Conservation (phyloP, 2,888 invertebrate species). For the Tridacna gigas region DNA sequence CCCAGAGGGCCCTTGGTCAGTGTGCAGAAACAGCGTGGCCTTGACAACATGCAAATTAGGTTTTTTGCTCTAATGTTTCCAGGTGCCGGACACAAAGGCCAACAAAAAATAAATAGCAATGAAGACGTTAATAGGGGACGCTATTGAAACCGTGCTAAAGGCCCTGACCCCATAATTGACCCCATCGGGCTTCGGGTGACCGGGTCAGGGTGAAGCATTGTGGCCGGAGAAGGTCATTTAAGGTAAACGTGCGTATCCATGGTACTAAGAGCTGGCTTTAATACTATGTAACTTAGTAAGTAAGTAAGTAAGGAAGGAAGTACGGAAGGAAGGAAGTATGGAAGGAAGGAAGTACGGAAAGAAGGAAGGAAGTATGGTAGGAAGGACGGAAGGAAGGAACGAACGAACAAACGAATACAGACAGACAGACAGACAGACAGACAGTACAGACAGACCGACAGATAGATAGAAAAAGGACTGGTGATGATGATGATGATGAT, state of each 20-base stretch:
- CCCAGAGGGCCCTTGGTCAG: slow-evolving; percentile 9
- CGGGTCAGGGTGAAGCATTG: slow-evolving; percentile 45
- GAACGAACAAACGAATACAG: background rate
- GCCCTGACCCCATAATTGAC: slow-evolving; percentile 49
- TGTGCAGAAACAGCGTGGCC: slow-evolving; percentile 20
- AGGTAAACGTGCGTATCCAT: slow-evolving; percentile 27
- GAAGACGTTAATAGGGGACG: slow-evolving; percentile 35
- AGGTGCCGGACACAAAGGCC: slow-evolving; percentile 21
- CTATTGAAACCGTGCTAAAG: slow-evolving; percentile 31
- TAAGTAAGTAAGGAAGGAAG: background rate
- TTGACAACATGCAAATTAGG: slow-evolving; percentile 21
- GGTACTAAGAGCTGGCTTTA: background rate
- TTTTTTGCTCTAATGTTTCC: slow-evolving; percentile 20
- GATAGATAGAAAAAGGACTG: background rate
- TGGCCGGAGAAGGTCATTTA: slow-evolving; percentile 39
- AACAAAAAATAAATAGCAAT: slow-evolving; percentile 26
- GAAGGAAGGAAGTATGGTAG: background rate
- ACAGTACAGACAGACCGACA: background rate
- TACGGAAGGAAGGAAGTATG: background rate
- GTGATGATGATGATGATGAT: no score
- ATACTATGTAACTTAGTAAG: background rate
- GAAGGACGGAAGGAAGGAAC: background rate
- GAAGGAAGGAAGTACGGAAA: background rate
- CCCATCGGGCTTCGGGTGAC: slow-evolving; percentile 37
- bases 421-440: background rate